Conservation (phyloP, 1,140 invertebrate genomes). For the Heliconius himera region DNA sequence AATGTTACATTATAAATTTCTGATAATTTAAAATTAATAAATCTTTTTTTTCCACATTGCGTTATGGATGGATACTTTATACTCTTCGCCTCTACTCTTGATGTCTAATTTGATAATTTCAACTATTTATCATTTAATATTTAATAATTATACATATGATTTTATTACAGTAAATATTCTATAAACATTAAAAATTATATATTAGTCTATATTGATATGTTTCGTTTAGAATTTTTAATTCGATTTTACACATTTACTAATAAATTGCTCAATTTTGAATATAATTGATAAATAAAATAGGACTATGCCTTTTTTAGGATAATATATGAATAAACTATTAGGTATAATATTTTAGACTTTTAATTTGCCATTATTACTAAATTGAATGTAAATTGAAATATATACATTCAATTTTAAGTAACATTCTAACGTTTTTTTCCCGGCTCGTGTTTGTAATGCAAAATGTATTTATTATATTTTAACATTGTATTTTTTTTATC, state of each 20-base stretch:
- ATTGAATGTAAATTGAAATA: neutral
- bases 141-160: neutral
- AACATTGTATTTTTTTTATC: neutral
- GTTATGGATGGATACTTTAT: neutral
- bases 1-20: neutral
- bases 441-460: too few relatives aligned
- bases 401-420: neutral
- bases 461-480: neutral
- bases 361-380: neutral
- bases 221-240: conserved; percentile 14
- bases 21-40: neutral
- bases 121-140: neutral
- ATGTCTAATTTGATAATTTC: neutral
- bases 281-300: conserved; percentile 3
- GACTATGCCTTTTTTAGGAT: conserved; percentile 3
- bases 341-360: neutral
- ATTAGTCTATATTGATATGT: conserved; percentile 14
- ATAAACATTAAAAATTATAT: conserved; percentile 15
- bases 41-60: neutral
- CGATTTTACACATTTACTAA: conserved; percentile 14
- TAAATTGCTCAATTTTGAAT: conserved; percentile 9
- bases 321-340: neutral
- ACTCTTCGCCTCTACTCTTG: conserved; percentile 5
- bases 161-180: conserved; percentile 11
- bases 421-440: neutral